These are phyloP conservation scores for Sarcophilus harrisii DNA, from an alignment of 2,797 vertebrate genomes.

Conservation along the genomic window DNA sequence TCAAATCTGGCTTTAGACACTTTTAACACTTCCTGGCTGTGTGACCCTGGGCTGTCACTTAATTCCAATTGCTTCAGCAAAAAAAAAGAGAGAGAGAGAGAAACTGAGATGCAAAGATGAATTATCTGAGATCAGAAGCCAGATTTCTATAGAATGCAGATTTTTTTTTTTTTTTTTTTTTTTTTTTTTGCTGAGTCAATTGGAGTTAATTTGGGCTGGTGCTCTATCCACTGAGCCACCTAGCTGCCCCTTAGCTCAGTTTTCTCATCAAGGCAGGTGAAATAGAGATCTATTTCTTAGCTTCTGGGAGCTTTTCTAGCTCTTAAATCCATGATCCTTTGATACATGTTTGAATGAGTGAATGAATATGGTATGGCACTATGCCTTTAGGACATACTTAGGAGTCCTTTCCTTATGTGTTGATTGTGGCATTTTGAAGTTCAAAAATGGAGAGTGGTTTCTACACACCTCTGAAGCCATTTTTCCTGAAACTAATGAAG, in stretches of 20 bases:
- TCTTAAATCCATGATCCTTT: neutral
- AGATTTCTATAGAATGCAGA: no score
- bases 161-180: no score
- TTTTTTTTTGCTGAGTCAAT: no score
- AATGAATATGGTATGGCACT: neutral
- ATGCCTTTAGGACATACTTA: neutral
- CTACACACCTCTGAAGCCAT: neutral
- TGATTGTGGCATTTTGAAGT: slow-evolving; percentile 34
- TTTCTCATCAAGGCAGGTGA: neutral
- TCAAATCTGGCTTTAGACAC: no score
- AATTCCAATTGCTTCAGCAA: no score
- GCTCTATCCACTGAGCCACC: neutral
- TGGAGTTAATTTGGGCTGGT: no score
- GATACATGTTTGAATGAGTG: neutral
- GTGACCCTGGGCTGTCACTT: neutral
- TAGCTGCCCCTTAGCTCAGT: neutral
- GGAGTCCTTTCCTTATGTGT: neutral
- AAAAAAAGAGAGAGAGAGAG: no score
- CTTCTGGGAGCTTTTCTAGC: neutral
- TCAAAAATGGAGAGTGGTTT: neutral
- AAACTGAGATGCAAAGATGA: no score
- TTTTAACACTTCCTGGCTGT: neutral
- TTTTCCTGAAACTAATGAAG: slow-evolving; percentile 41
- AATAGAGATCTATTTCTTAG: neutral
- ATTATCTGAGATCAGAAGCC: no score